Evolutionary conservation across 2,113 vertebrate genomes (phyloP).

Genomic region (Cromileptes altivelis): DNA sequence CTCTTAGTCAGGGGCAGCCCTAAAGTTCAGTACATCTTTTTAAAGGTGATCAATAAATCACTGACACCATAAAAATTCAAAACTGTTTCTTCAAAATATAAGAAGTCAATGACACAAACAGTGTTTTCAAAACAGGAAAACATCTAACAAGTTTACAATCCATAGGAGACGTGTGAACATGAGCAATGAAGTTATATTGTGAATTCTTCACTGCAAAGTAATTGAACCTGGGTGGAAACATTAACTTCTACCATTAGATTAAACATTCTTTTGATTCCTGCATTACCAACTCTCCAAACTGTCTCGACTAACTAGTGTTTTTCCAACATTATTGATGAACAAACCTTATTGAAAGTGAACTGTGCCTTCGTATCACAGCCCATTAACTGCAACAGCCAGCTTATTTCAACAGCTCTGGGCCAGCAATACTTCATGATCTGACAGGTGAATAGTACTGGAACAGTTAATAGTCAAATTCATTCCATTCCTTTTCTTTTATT

Average conservation of each 20-base stretch:
- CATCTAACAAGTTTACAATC: neutral
- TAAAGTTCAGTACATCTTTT: no score
- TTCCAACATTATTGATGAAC: constrained; percentile 34
- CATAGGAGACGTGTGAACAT: neutral
- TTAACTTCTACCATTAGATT: neutral
- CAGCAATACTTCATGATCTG: constrained; percentile 35
- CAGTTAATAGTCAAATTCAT: constrained; percentile 41
- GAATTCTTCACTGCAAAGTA: neutral
- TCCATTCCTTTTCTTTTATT: constrained; percentile 46
- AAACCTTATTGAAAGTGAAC: constrained; percentile 28
- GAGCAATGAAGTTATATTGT: neutral
- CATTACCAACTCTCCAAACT: neutral
- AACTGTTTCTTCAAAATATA: no score
- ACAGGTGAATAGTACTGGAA: constrained; percentile 40
- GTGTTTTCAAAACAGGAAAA: neutral
- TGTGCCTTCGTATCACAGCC: constrained; percentile 10
- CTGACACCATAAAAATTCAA: no score
- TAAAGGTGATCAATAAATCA: no score
- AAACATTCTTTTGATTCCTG: neutral
- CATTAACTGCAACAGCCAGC: constrained; percentile 40
- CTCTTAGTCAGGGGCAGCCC: no score
- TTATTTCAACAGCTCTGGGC: constrained; percentile 49
- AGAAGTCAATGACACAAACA: no score
- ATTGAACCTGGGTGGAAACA: neutral
- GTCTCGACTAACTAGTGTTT: neutral